A percentile compares a stretch with the other conserved stretches of the same genome.
phyloP scores from a whole-genome alignment of 2,797 vertebrate species.

The Anabas testudineus region DNA sequence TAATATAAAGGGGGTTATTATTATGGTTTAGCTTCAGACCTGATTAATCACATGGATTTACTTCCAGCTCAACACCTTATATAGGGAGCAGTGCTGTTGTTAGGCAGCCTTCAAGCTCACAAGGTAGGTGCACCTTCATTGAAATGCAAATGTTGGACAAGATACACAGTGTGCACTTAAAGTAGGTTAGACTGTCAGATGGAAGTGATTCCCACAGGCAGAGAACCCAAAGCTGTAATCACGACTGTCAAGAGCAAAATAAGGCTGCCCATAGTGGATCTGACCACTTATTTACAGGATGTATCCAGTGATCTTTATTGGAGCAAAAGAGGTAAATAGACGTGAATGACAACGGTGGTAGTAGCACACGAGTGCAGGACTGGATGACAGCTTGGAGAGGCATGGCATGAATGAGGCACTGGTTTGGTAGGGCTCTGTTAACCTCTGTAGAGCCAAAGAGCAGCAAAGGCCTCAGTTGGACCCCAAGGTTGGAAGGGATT shows the following conservation, averaged over 20 bases:
- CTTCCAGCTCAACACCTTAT: conserved; percentile 73
- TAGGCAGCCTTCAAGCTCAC: conserved; percentile 66
- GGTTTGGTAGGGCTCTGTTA: conserved; percentile 46
- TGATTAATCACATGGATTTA: conserved; percentile 84
- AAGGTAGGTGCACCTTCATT: conserved; percentile 62
- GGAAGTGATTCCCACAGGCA: conserved; percentile 42
- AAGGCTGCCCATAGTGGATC: conserved; percentile 25
- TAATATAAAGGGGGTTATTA: conserved; percentile 86
- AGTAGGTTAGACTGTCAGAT: conserved; percentile 57
- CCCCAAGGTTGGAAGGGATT: conserved; percentile 70
- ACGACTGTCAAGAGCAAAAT: conserved; percentile 53
- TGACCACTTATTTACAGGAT: conserved; percentile 44
- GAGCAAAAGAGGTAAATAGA: conserved; percentile 20
- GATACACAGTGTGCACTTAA: conserved; percentile 45
- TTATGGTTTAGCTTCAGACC: conserved; percentile 85
- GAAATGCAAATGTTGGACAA: conserved; percentile 75
- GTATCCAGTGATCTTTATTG: conserved; percentile 24
- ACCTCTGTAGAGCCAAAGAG: conserved; percentile 46
- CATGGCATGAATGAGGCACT: conserved; percentile 12
- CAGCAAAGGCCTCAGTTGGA: conserved; percentile 58
- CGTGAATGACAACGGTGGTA: conserved; percentile 21
- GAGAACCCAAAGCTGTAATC: conserved; percentile 44
- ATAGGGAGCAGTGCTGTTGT: conserved; percentile 62
- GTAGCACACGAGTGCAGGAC: conserved; percentile 1
- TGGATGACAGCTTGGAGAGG: conserved; percentile 31